A percentile compares a stretch with the other conserved stretches of the same genome.
These are phyloP conservation scores for Syndactyla subalaris DNA, from an alignment of 2,797 vertebrate species.

Conservation along the genomic window DNA sequence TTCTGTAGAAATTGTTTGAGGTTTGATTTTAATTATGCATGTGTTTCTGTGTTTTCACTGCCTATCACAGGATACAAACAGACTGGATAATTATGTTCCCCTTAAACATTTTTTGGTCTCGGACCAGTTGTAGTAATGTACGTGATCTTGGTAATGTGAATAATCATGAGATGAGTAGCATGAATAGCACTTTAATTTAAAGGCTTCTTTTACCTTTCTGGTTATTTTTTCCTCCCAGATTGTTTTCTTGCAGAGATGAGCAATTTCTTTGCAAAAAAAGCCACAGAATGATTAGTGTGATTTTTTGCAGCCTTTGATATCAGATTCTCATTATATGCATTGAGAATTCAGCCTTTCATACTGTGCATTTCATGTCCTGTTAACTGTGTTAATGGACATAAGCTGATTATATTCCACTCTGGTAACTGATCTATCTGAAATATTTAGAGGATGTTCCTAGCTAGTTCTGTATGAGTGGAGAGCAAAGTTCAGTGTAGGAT, in stretches of 20 bases:
- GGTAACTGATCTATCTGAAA: constrained; percentile 70
- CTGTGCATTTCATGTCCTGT: not conserved
- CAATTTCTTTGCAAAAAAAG: not conserved
- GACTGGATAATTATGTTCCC: not conserved
- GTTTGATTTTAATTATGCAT: not conserved
- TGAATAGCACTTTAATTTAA: not conserved
- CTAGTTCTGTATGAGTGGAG: constrained; percentile 11
- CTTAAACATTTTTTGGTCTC: not conserved
- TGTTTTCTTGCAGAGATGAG: not conserved
- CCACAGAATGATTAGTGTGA: not conserved
- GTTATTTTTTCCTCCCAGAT: not conserved
- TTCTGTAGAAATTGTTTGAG: not conserved
- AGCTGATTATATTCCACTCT: constrained; percentile 24
- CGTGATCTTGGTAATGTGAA: not conserved
- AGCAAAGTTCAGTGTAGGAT: constrained; percentile 47
- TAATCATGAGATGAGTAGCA: not conserved
- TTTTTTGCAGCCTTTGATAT: not conserved
- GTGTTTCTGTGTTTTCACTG: not conserved
- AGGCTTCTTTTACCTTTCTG: not conserved
- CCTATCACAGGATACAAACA: not conserved
- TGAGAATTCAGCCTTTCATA: constrained; percentile 10
- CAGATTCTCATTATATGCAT: not conserved
- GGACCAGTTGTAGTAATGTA: not conserved
- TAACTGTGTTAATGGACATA: constrained; percentile 15
- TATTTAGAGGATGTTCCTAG: constrained; percentile 66